Conservation (phyloP, 2,113 vertebrate species). For the Montifringilla adamsi region DNA sequence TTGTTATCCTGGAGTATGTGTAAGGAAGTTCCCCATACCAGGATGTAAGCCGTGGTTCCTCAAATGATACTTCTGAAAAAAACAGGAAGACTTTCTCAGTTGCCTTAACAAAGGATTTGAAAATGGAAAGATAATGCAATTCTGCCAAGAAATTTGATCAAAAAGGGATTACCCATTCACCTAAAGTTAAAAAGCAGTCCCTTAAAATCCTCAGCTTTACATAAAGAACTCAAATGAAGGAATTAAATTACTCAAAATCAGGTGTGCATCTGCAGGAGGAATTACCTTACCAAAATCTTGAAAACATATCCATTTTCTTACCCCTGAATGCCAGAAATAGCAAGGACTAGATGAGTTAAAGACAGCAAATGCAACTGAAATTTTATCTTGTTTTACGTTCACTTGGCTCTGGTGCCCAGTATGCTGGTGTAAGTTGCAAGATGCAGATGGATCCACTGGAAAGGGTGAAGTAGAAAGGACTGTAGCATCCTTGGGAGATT, state of each 20-base stretch:
- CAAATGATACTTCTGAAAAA: constrained; percentile 81
- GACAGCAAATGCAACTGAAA: not conserved
- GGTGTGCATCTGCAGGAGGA: not conserved
- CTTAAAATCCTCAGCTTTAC: not conserved
- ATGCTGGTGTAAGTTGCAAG: not conserved
- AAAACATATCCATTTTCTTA: not conserved
- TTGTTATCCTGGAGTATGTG: constrained; percentile 85
- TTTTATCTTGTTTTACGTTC: not conserved
- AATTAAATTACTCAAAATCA: not conserved
- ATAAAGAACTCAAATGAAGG: not conserved
- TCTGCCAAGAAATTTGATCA: not conserved
- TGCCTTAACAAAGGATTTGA: not conserved
- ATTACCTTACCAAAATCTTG: not conserved
- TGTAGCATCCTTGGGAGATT: not conserved
- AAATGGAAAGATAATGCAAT: not conserved
- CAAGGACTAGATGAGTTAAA: not conserved
- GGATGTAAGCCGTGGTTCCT: constrained; percentile 90
- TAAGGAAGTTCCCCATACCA: constrained; percentile 95
- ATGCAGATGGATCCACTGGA: not conserved
- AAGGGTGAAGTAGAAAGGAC: not conserved
- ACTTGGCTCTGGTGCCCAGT: not conserved
- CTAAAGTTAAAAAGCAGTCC: not conserved
- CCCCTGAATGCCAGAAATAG: not conserved
- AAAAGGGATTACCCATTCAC: not conserved
- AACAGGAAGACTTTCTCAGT: constrained; percentile 7